Base-by-base conservation (phyloP, 2,797 vertebrate genomes). In the Gymnoscopelus braueri region DNA sequence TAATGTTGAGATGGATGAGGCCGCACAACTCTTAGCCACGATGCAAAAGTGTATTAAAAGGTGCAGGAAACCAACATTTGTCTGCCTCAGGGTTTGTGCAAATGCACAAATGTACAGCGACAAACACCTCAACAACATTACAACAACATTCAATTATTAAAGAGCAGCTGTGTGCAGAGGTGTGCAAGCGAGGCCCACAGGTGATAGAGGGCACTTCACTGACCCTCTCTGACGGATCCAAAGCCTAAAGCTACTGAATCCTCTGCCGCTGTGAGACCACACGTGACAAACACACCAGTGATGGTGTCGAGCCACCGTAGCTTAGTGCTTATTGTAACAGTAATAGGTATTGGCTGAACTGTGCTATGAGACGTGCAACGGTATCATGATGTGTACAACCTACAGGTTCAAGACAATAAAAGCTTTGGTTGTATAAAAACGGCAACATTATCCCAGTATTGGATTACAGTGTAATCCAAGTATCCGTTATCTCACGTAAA, bases 401-500 rank as follows among this genome's bases (percentile, higher is more conserved):
- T 73, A 74, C 49, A 60, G 62, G 60, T 67, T 60, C 75, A 77
- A 81, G 67, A 82, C 74, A 80, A 81, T 77, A 81, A 84, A 75
- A 52, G 74, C 66, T 77, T 75, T 76, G 71, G 63, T 73, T 2
- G 23, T 52, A 63, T 57, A 72, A 83, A 29, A 84, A 83, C 77
- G 86, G 75, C 69, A 70, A 76, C 49, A 69, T 85, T 83, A 88
- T 77, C 74, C 76, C 48, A 75, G 71, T 77, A 70, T 69, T 69
- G 67, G 77, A 85, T 83, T 76, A 77, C 58, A 44, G 71, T 11
- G 11, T 91, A 91, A 93, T 91, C 89, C 83, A 67, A 71, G 72
- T 49, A 79, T 86, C 81, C 78, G 82, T 85, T 44, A 87, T 87
- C 74, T 81, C 73, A 69, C 64, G 80, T 77, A 84, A 85, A 44